These are phyloP conservation scores for Cinclus cinclus DNA, from an alignment of 2,113 vertebrate genomes.

Conservation along the genomic window DNA sequence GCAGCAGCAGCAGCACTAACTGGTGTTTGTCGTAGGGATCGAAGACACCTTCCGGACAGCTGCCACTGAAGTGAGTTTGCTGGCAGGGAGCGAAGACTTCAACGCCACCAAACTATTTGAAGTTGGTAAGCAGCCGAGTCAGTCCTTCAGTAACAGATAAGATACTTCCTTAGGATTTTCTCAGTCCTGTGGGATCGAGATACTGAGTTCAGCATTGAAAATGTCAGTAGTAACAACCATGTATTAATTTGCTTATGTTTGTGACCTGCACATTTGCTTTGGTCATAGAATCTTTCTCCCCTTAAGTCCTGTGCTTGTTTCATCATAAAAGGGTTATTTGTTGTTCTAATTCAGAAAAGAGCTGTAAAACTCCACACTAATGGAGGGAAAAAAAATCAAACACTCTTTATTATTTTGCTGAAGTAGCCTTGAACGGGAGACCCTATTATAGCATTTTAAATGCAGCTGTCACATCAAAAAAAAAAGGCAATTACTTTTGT, in stretches of 20 bases:
- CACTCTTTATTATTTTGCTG: not conserved
- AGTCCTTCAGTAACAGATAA: not conserved
- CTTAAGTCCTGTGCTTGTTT: not conserved
- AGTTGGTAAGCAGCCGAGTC: conserved; percentile 83
- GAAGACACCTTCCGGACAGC: conserved; percentile 96
- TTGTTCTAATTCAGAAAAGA: not conserved
- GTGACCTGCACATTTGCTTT: not conserved
- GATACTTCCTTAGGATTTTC: not conserved
- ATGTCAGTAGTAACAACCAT: not conserved
- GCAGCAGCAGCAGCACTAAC: not conserved
- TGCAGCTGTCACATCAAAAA: not conserved
- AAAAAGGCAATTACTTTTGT: not conserved
- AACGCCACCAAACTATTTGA: conserved; percentile 96
- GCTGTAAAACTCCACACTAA: not conserved
- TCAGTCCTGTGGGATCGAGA: not conserved
- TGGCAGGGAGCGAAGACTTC: conserved; percentile 93
- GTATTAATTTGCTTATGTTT: not conserved
- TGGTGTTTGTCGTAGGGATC: conserved; percentile 80
- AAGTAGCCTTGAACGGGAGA: not conserved
- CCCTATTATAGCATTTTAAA: not conserved
- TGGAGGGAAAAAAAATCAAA: not conserved
- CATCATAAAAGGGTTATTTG: not conserved
- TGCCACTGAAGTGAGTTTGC: conserved; percentile 92
- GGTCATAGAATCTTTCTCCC: not conserved
- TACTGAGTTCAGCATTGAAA: not conserved